Evolutionary conservation across 2,888 invertebrate genomes (phyloP).

Genomic region (Phlogophora meticulosa): DNA sequence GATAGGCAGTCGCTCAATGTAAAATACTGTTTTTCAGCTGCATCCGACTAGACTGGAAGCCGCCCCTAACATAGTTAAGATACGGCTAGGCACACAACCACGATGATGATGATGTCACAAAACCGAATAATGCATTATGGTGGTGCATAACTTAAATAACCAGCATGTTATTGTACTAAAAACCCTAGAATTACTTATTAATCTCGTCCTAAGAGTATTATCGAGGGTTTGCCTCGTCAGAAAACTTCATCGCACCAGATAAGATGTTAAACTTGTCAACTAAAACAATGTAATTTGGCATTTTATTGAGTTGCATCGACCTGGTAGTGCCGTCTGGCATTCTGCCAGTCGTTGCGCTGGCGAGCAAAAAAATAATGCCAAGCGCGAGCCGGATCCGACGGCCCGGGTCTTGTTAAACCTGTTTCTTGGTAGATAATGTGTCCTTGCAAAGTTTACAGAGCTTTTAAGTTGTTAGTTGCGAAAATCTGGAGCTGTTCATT

Average conservation of each 20-base stretch:
- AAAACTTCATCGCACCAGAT: neutral
- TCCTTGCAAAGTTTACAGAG: neutral
- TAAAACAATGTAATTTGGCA: constrained; percentile 41
- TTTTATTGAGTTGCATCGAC: constrained; percentile 56
- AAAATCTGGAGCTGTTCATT: neutral
- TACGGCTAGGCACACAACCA: too few species aligned
- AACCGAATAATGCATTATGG: too few species aligned
- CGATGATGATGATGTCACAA: too few species aligned
- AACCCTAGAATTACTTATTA: too few species aligned
- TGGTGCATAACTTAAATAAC: too few species aligned
- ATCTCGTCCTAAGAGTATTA: too few species aligned
- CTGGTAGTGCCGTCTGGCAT: constrained; percentile 34
- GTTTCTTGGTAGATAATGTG: constrained; percentile 11
- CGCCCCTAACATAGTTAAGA: too few species aligned
- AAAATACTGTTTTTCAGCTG: too few species aligned
- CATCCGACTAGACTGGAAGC: too few species aligned
- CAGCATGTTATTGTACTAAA: too few species aligned
- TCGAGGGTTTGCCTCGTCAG: too few species aligned
- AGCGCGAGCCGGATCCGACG: constrained; percentile 18
- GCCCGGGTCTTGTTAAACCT: constrained; percentile 15
- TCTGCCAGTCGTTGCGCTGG: constrained; percentile 26
- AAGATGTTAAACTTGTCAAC: constrained; percentile 31
- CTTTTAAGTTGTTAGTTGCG: neutral
- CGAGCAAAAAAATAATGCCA: constrained; percentile 39
- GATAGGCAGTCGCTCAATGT: too few species aligned